Conservation (phyloP, 2,888 invertebrate genomes). For the Drosophila neotestacea region DNA sequence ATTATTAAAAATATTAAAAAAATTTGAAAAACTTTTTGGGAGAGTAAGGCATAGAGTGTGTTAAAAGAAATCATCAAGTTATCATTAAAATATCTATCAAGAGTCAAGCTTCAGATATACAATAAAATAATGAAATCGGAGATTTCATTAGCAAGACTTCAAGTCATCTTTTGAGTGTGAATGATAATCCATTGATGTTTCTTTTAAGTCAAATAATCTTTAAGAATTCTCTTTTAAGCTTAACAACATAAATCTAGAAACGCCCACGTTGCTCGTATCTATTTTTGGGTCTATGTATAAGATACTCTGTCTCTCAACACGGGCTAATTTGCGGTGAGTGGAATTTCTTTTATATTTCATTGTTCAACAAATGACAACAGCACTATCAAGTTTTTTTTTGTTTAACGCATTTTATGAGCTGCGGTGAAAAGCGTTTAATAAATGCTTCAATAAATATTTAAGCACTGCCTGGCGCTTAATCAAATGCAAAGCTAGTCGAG, state of each 20-base stretch:
- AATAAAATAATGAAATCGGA: too few species aligned
- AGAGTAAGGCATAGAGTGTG: too few species aligned
- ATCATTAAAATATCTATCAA: too few species aligned
- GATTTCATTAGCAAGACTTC: too few species aligned
- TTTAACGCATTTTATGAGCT: slow-evolving; percentile 50
- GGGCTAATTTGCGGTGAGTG: slow-evolving; percentile 57
- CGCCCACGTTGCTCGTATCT: slow-evolving; percentile 47
- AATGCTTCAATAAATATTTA: slow-evolving; percentile 71
- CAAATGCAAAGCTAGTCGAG: slow-evolving; percentile 58
- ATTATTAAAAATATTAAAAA: too few species aligned
- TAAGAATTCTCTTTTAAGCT: slow-evolving; percentile 39
- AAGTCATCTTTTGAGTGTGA: slow-evolving; percentile 20
- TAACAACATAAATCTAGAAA: slow-evolving; percentile 58
- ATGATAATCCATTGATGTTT: slow-evolving; percentile 39
- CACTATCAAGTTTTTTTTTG: slow-evolving; percentile 12
- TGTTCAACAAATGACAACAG: slow-evolving; percentile 30
- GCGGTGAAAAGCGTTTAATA: slow-evolving; percentile 73
- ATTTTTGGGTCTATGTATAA: slow-evolving; percentile 27
- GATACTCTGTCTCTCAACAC: slow-evolving; percentile 17
- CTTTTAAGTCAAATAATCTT: slow-evolving; percentile 28
- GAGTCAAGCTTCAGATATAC: too few species aligned
- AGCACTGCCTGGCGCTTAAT: slow-evolving; percentile 62
- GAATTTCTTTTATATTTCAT: slow-evolving; percentile 57
- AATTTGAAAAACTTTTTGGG: too few species aligned
- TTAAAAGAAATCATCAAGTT: too few species aligned